Base-by-base conservation (phyloP, 2,113 vertebrate species). In the Trematomus loennbergii region DNA sequence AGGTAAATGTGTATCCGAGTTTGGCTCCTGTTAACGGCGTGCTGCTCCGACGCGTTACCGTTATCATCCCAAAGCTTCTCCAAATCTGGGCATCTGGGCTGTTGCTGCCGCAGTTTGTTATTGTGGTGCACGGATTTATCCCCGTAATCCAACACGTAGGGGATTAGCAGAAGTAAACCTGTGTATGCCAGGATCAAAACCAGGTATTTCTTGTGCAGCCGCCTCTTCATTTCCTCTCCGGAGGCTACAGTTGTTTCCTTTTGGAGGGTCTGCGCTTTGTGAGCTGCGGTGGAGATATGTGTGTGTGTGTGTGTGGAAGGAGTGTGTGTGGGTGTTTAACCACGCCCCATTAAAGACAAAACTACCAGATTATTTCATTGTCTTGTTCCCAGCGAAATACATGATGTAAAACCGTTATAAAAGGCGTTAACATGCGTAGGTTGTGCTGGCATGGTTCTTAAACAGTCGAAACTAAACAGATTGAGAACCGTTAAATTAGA, bases 1-100 rank as follows among this genome's bases (percentile, higher is more conserved):
- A 99, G 80, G 67, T 99, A 99, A 72, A 99, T 94, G 92, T 98
- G 94, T 22, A 94, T 95, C 85, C 96, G 97, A 6, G 88, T 49
- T 59, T 79, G 89, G 88, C 87, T 94, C 69, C 91, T 45, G 88
- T 94, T 93, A 70, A 73, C 82, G 1, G 61, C 45, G 68, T 78
- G 73, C 16, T 86, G 55, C 75, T 64, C 0, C 1, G 17, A 17
- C 4, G 12, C 59, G 59, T 46, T 81, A 84, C 79, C 88, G 74
- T 82, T 93, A 65, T 63, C 8, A 7, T 93, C 94, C 22, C 88
- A 92, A 9, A 93, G 85, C 13, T 93, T 94, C 9, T 94, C 92
- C 69, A 95, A 64, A 13, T 96, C 96, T 71, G 96, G 89, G 89
- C 96, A 97, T 88, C 96, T 88, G 87, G 91, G 91, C 9, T 94